Base-by-base conservation (phyloP, 2,888 invertebrate species). In the Bimastos eiseni region DNA sequence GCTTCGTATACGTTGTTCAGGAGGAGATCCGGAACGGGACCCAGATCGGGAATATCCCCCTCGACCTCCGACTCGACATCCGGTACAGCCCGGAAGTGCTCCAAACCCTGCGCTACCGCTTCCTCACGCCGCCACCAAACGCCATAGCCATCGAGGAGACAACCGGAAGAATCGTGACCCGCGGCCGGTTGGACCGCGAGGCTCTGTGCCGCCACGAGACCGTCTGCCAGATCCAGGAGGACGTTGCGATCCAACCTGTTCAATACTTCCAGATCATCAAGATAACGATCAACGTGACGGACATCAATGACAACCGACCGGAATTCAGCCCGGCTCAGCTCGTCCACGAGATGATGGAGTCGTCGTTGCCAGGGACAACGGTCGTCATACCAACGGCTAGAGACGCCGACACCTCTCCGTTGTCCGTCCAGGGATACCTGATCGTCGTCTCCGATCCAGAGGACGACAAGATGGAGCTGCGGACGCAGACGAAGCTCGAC, bases 41-140 rank as follows among this genome's bases (percentile, higher is more conserved):
- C 21, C 92, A 92, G 24, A 91, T 94, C 4, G 93, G 93, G 24
- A 93, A 93, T 92, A 91, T 94, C 30, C 92, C 93, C 70, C 89
- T 91, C 0, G 96, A 97, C 93, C 89, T 91, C n/a, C 49, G 84
- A 15, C 90, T 92, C 24, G 44, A 49, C n/a, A n/a, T 41, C 21
- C 44, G 84, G 21, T 89, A 49, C 89, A 33, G 38, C 38, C 90
- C 44, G 17, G 90, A 91, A 33, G 91, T 91, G 33, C 84, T 92
- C 17, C 83, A 83, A 37, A 89, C 90, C 70, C 90, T 92, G 4
- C 84, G 90, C 49, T 92, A 92, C 88, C 83, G 90, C 30, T 91
- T 92, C 88, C 88, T 92, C n/a, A 89, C 89, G 4, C 83, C 89
- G 33, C 92, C 92, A 19, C 70, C 91, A 88, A 89, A 83, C 33